Percentiles rank a stretch among this genome's conserved stretches.
phyloP scores from a whole-genome alignment of 2,797 vertebrate species.

The Molossus alvarezi region DNA sequence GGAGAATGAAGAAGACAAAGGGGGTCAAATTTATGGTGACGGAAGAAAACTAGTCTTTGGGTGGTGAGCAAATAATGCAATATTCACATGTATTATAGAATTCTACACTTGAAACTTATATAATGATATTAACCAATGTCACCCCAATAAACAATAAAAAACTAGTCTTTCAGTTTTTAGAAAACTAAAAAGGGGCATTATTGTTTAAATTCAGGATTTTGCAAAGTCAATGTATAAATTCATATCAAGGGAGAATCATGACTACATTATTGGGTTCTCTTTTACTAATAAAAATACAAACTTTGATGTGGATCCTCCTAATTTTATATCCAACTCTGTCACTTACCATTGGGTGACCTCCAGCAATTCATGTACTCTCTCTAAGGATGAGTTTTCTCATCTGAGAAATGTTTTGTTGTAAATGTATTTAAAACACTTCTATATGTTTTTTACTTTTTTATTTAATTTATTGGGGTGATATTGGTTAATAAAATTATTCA shows the following conservation, averaged over 20 bases:
- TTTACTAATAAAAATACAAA: not conserved
- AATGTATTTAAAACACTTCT: not conserved
- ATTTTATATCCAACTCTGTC: not conserved
- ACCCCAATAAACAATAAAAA: not conserved
- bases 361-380: not conserved
- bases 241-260: not conserved
- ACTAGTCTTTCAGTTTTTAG: not conserved
- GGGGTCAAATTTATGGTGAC: not conserved
- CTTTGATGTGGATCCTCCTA: not conserved
- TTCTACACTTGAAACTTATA: not conserved
- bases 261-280: not conserved
- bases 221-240: conserved; percentile 5
- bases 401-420: not conserved
- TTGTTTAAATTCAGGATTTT: not conserved
- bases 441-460: not conserved
- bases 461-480: not conserved
- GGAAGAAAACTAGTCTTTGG: not conserved
- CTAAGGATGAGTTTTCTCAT: not conserved
- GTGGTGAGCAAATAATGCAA: not conserved
- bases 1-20: not conserved
- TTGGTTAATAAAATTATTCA: not conserved
- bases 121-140: not conserved
- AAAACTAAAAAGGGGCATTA: not conserved
- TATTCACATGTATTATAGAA: not conserved
- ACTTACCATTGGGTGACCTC: not conserved